phyloP scores from a whole-genome alignment of 2,888 invertebrate genomes.

The Tachystola acroxantha region DNA sequence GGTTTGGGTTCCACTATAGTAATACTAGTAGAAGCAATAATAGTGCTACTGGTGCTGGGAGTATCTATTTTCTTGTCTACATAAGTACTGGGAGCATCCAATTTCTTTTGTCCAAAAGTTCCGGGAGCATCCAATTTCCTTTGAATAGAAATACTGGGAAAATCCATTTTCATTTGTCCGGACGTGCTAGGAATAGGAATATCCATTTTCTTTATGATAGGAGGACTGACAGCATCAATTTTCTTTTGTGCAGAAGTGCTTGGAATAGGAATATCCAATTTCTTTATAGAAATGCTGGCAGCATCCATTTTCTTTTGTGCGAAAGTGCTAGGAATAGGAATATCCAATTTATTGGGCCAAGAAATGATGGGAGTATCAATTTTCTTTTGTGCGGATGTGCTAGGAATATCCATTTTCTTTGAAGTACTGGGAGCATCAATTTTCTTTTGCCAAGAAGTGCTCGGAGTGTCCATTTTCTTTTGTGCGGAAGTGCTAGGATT shows the following conservation, averaged over 20 bases:
- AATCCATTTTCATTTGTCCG: not conserved
- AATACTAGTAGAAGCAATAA: constrained; percentile 12
- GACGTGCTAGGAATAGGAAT: no score
- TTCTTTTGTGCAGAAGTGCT: no score
- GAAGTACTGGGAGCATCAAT: not conserved
- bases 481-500: constrained; percentile 12
- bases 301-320: no score
- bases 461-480: not conserved
- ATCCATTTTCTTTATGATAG: no score
- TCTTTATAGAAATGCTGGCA: no score
- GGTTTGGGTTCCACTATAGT: constrained; percentile 10
- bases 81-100: not conserved
- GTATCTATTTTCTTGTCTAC: constrained; percentile 15
- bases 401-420: not conserved
- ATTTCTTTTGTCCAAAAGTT: not conserved
- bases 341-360: no score
- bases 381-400: constrained; percentile 11
- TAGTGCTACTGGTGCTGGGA: constrained; percentile 18
- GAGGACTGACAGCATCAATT: no score
- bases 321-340: no score
- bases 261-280: no score
- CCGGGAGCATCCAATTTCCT: no score
- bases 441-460: not conserved
- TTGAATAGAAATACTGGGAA: not conserved
- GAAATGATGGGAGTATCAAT: constrained; percentile 15